Percentiles rank a stretch among this genome's conserved stretches.
phyloP scores from a whole-genome alignment of 1,140 invertebrate species.

The Telenomus remus region DNA sequence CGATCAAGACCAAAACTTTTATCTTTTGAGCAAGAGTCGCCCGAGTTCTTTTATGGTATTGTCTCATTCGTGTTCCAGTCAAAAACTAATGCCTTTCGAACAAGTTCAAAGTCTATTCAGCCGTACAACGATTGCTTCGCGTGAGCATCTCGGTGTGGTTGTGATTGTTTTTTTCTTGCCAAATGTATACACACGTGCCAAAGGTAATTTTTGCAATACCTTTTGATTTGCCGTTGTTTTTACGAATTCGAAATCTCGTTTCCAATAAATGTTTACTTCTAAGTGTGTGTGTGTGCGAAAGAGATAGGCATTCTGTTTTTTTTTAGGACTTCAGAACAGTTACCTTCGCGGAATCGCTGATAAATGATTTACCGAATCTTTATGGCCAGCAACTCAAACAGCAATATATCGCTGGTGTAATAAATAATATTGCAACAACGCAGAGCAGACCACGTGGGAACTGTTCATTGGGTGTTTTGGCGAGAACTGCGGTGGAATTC shows the following conservation, averaged over 20 bases:
- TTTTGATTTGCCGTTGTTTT: too few species aligned
- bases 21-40: conserved; percentile 49
- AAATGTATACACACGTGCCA: conserved; percentile 1
- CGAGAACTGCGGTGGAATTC: conserved; percentile 46
- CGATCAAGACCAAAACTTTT: conserved; percentile 54
- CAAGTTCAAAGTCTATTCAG: conserved; percentile 48
- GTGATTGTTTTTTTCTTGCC: conserved; percentile 38
- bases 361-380: conserved; percentile 41
- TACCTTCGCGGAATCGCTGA: conserved; percentile 5
- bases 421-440: conserved; percentile 52
- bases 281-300: background rate
- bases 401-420: conserved; percentile 34
- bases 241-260: too few species aligned
- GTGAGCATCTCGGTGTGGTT: conserved; percentile 15
- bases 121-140: conserved; percentile 50
- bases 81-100: conserved; percentile 50
- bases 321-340: conserved; percentile 15
- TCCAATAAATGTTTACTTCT: too few species aligned
- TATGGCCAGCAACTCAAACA: conserved; percentile 40
- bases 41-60: conserved; percentile 52
- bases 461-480: conserved; percentile 40
- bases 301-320: background rate
- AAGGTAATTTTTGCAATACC: too few species aligned
- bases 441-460: conserved; percentile 45
- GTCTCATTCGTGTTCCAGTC: conserved; percentile 49